These are phyloP conservation scores for Biston betularia DNA, from an alignment of 2,888 invertebrate species.

Conservation along the genomic window DNA sequence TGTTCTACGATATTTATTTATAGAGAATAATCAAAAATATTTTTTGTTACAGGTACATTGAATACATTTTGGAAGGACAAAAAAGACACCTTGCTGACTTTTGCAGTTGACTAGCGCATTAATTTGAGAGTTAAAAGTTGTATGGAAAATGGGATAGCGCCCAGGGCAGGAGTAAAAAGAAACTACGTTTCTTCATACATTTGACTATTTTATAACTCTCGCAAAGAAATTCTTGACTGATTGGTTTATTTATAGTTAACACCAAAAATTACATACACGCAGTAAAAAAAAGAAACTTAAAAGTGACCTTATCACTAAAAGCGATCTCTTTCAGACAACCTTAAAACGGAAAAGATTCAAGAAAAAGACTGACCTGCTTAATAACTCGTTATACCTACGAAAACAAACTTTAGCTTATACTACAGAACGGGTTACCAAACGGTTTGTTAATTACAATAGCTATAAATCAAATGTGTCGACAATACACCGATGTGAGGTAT, in stretches of 20 bases:
- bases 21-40: not conserved
- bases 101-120: not conserved
- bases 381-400: not conserved
- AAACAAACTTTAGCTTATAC: not conserved
- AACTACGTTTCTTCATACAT: too few species aligned
- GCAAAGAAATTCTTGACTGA: too few species aligned
- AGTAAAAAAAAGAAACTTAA: too few species aligned
- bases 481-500: constrained; percentile 27
- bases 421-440: constrained; percentile 17
- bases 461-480: constrained; percentile 33
- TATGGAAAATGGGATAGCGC: too few species aligned
- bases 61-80: not conserved
- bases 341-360: not conserved
- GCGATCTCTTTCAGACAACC: too few species aligned
- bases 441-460: constrained; percentile 37
- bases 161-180: too few species aligned
- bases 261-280: too few species aligned
- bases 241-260: too few species aligned
- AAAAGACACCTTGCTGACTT: too few species aligned
- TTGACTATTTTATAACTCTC: too few species aligned
- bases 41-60: constrained; percentile 5
- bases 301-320: not conserved
- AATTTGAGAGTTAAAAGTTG: too few species aligned
- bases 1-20: too few species aligned
- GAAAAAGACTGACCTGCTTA: not conserved